Percentiles rank a stretch among this genome's conserved stretches.
These are phyloP conservation scores for Vulpes lagopus DNA, from an alignment of 2,113 vertebrate species.

Conservation along the genomic window DNA sequence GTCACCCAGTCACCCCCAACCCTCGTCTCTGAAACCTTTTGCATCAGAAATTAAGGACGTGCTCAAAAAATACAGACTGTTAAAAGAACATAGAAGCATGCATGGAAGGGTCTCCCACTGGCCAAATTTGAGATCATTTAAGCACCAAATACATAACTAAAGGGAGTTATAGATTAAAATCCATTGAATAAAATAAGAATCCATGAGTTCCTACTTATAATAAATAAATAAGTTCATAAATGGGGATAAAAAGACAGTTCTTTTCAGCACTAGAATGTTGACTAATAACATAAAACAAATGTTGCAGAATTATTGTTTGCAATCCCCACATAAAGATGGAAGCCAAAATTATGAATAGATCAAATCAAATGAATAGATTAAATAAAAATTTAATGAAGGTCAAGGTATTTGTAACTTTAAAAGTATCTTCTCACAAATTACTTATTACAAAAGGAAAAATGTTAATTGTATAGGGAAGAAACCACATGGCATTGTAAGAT, in stretches of 20 bases:
- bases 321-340: background rate
- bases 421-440: background rate
- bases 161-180: background rate
- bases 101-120: background rate
- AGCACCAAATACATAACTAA: background rate
- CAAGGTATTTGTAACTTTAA: background rate
- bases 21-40: background rate
- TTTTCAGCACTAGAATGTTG: background rate
- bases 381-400: background rate
- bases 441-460: background rate
- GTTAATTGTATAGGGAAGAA: background rate
- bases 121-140: background rate
- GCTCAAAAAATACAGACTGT: background rate
- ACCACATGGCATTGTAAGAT: background rate
- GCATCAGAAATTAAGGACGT: background rate
- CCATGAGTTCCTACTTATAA: background rate
- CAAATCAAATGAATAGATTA: background rate
- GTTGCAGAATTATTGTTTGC: background rate
- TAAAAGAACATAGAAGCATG: background rate
- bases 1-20: too few relatives aligned
- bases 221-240: background rate
- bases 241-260: background rate
- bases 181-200: background rate
- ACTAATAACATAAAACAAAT: background rate
- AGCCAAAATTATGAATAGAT: background rate